phyloP scores from a whole-genome alignment of 2,797 vertebrate species.

The Sparidentex hasta region DNA sequence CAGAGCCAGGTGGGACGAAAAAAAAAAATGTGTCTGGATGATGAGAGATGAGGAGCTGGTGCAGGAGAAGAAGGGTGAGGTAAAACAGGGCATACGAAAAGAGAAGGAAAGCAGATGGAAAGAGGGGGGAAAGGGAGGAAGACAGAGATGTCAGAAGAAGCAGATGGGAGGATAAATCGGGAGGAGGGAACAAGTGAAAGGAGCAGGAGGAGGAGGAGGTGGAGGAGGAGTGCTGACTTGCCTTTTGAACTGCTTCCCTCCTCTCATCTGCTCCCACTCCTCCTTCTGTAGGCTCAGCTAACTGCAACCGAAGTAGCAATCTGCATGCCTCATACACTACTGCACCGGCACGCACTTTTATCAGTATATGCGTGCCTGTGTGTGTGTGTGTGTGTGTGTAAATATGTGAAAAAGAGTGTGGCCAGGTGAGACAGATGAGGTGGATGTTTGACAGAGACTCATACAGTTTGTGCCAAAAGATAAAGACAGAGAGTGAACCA shows the following conservation, averaged over 20 bases:
- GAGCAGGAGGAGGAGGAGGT: slow-evolving; percentile 36
- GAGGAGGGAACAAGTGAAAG: slow-evolving; percentile 33
- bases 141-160: slow-evolving; percentile 40
- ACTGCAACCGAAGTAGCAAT: slow-evolving; percentile 61
- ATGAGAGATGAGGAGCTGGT: slow-evolving; percentile 29
- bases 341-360: slow-evolving; percentile 19
- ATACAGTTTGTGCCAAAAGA: background rate
- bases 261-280: slow-evolving; percentile 52
- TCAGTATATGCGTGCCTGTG: slow-evolving; percentile 2
- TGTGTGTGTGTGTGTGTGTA: background rate
- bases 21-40: slow-evolving; percentile 1
- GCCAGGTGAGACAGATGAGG: background rate
- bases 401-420: background rate
- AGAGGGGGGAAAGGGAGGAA: slow-evolving; percentile 21
- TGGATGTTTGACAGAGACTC: slow-evolving; percentile 8
- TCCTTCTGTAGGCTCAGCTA: slow-evolving; percentile 39
- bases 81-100: background rate
- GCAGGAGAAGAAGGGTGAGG: background rate
- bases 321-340: slow-evolving; percentile 56
- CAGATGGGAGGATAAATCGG: slow-evolving; percentile 66
- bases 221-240: slow-evolving; percentile 46
- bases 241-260: slow-evolving; percentile 54
- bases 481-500: background rate
- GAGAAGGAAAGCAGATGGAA: slow-evolving; percentile 20
- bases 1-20: slow-evolving; percentile 20